phyloP scores from a whole-genome alignment of 2,113 vertebrate species.

The Leptosomus discolor region DNA sequence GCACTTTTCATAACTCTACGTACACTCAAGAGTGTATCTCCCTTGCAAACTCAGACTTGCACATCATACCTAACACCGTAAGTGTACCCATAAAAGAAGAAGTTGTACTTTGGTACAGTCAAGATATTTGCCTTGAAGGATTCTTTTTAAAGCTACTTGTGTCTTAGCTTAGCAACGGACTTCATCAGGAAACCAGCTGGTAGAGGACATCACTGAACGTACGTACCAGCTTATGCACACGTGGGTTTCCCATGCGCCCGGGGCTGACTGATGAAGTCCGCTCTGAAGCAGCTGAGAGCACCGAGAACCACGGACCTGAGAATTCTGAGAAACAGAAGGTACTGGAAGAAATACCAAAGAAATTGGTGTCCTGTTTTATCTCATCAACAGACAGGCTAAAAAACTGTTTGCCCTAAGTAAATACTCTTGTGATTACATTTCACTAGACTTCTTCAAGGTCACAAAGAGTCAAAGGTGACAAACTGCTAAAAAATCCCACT shows the following conservation, averaged over 20 bases:
- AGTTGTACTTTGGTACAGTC: neutral
- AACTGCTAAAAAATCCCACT: neutral
- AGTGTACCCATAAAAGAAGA: neutral
- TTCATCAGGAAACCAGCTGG: neutral
- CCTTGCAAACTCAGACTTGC: neutral
- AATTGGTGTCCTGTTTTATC: neutral
- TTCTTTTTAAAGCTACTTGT: neutral
- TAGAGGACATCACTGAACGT: neutral
- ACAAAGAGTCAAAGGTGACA: neutral
- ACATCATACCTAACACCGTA: neutral
- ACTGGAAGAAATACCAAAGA: neutral
- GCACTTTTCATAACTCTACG: neutral
- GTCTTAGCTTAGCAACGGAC: neutral
- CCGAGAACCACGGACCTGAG: fast-evolving
- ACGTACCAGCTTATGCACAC: fast-evolving
- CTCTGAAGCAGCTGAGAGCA: neutral
- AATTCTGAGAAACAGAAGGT: neutral
- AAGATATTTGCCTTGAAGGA: neutral
- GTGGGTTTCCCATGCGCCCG: neutral
- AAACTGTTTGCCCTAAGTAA: neutral
- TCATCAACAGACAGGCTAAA: neutral
- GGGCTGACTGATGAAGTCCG: neutral
- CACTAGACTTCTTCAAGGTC: neutral
- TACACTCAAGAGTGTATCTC: neutral
- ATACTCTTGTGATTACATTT: neutral